phyloP scores from a whole-genome alignment of 2,797 vertebrate species.

The Crocidura indochinensis region DNA sequence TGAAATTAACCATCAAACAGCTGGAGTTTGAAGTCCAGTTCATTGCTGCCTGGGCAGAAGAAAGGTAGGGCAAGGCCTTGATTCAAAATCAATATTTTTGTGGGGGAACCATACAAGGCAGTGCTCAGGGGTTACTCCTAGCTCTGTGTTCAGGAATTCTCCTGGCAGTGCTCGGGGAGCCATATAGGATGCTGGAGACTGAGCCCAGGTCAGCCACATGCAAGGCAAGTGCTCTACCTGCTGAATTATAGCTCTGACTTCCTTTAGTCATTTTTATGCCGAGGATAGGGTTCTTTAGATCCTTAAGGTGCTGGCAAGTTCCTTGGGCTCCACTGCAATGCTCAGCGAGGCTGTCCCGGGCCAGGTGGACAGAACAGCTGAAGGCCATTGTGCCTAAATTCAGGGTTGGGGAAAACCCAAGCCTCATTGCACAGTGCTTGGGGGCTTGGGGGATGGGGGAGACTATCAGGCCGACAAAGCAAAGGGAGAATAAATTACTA shows the following conservation, averaged over 20 bases:
- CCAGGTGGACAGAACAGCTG: constrained; percentile 2
- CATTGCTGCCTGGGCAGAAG: background rate
- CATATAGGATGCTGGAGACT: too few species aligned
- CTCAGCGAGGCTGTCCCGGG: constrained; percentile 23
- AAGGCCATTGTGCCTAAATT: background rate
- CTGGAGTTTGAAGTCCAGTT: background rate
- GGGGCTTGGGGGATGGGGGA: background rate
- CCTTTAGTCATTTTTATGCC: background rate
- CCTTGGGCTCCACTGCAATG: constrained; percentile 8
- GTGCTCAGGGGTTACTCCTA: too few species aligned
- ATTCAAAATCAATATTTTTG: too few species aligned
- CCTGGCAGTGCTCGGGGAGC: too few species aligned
- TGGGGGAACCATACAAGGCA: too few species aligned
- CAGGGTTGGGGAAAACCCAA: background rate
- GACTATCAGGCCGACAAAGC: constrained; percentile 72
- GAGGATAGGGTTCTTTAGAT: background rate
- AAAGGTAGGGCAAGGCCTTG: background rate
- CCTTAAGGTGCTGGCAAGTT: constrained; percentile 24
- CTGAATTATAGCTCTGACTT: too few species aligned
- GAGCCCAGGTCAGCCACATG: too few species aligned
- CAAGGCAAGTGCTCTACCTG: too few species aligned
- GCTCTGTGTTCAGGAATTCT: too few species aligned
- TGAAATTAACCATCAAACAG: background rate
- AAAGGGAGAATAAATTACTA: constrained; percentile 76
- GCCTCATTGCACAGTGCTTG: constrained; percentile 61